These are phyloP conservation scores for Tamias sibiricus DNA, from an alignment of 2,113 vertebrate genomes.

Conservation along the genomic window DNA sequence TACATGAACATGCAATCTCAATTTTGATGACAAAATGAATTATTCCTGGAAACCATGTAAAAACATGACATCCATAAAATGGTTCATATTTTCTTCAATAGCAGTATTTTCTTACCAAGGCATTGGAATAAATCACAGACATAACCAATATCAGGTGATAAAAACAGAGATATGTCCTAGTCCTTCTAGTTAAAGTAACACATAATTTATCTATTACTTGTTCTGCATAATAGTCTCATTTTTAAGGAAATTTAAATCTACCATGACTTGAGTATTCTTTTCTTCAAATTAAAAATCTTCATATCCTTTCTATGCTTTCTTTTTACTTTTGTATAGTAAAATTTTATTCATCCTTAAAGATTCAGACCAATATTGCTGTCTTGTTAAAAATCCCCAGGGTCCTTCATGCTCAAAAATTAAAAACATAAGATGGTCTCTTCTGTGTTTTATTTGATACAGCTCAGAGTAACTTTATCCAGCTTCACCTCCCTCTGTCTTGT, in stretches of 20 bases:
- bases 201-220: not conserved
- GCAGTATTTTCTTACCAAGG: not conserved
- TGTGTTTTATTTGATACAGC: not conserved
- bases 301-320: not conserved
- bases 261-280: not conserved
- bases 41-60: not conserved
- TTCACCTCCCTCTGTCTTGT: not conserved
- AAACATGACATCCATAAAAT: not conserved
- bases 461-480: not conserved
- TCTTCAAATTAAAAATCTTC: not conserved
- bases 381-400: not conserved
- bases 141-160: not conserved
- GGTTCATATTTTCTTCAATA: not conserved
- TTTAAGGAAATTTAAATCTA: not conserved
- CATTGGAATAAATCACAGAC: not conserved
- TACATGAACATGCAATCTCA: not conserved
- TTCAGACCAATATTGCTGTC: not conserved
- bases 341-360: conserved; percentile 39
- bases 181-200: not conserved
- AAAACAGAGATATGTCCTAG: not conserved
- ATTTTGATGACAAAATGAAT: not conserved
- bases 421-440: not conserved
- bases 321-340: not conserved
- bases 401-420: not conserved
- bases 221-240: not conserved